Evolutionary conservation across 2,888 invertebrate species (phyloP).

Genomic region (Macrophya alboannulata): DNA sequence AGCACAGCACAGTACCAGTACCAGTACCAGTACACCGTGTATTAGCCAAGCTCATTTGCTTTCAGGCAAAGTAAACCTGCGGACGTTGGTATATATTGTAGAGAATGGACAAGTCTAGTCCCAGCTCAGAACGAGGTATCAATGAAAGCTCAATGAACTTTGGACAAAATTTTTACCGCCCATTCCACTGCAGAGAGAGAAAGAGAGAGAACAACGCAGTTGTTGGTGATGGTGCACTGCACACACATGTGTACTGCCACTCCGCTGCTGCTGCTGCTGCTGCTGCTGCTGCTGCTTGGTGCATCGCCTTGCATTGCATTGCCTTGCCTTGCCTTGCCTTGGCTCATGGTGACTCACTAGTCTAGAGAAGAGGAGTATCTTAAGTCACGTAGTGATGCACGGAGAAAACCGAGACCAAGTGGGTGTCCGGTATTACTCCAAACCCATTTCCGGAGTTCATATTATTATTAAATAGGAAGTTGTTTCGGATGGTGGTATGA

Average conservation of each 20-base stretch:
- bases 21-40: neutral
- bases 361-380: neutral
- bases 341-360: neutral
- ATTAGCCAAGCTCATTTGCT: constrained; percentile 53
- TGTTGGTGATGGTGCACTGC: neutral
- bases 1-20: neutral
- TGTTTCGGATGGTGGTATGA: neutral
- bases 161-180: constrained; percentile 65
- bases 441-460: constrained; percentile 12
- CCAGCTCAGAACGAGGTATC: constrained; percentile 60
- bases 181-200: neutral
- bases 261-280: too few relatives aligned
- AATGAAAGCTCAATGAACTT: constrained; percentile 71
- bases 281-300: too few relatives aligned
- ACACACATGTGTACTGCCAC: neutral
- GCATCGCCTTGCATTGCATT: too few relatives aligned
- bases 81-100: neutral
- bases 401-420: neutral
- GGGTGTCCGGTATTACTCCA: constrained; percentile 34
- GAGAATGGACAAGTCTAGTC: constrained; percentile 63
- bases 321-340: neutral
- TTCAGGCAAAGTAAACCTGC: constrained; percentile 43
- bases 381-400: neutral
- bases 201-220: neutral
- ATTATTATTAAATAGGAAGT: constrained; percentile 29